Evolutionary conservation across 2,797 vertebrate species (phyloP), one percentile per base, ranked within the genome.

Genomic region (Chrysocyon brachyurus): DNA sequence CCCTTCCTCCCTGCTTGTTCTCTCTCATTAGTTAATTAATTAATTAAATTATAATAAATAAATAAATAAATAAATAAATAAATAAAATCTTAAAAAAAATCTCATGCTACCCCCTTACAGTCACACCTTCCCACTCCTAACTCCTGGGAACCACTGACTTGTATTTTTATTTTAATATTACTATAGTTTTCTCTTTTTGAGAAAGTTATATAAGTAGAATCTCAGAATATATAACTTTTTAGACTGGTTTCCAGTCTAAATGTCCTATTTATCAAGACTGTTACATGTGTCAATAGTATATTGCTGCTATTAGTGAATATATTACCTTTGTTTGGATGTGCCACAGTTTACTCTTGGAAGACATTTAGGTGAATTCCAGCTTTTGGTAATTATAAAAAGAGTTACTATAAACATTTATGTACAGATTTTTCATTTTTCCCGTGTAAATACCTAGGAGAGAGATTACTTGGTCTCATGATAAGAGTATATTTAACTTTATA

Each of bases 401-500:
- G 31, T 28, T 89, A 81, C 22, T 75, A 59, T 36, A 82, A 90
- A 85, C 31, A 79, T 81, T 79, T 91, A 12, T 66, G 21, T 75
- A 84, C 2, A 73, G 31, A 17, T 73, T 93, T 91, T 61, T 87
- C 57, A 54, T 83, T 96, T 96, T 63, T 86, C 28, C 16, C 82
- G 28, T 26, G 12, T 79, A 93, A 49, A 89, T 22, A 89, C 56
- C 52, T 64, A 91, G 63, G 3, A 79, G 54, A 85, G 6, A 6
- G 7, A 95, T 73, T 91, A 59, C 12, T 70, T 81, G 9, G 16
- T 91, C 66, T 19, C 49, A 89, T 40, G 52, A 52, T 78, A 72
- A 90, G 22, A 73, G 0, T 87, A 81, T 96, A 11, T 77, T 88
- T 78, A 82, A 88, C 22, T 86, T 91, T 59, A 77, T 54, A 75